Evolutionary conservation across 2,797 vertebrate genomes (phyloP).

Genomic region (Sorex maritimensis): DNA sequence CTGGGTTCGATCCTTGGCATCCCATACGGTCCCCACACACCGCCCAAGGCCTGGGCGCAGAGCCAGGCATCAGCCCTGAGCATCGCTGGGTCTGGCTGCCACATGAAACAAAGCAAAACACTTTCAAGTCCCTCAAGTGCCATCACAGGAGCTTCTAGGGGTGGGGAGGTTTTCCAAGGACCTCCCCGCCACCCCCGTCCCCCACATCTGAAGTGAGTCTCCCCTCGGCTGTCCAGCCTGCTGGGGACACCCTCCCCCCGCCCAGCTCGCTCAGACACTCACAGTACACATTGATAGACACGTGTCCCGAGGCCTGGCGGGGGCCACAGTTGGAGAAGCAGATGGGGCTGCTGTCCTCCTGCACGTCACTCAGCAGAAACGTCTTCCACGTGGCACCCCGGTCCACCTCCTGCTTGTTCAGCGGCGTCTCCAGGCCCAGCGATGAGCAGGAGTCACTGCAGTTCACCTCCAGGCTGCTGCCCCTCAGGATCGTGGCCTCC

Average conservation of each 20-base stretch:
- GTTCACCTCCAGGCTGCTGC: slow-evolving; percentile 53
- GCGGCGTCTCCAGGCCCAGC: slow-evolving; percentile 69
- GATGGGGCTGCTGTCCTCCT: fast-evolving
- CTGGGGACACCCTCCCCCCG: neutral
- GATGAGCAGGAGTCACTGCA: slow-evolving; percentile 33
- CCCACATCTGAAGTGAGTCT: neutral
- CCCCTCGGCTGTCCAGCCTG: neutral
- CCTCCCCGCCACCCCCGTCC: neutral
- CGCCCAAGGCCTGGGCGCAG: too few relatives aligned
- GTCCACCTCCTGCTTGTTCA: fast-evolving
- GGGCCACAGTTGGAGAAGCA: neutral
- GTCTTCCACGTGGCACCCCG: neutral
- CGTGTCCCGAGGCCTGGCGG: fast-evolving
- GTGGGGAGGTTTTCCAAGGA: neutral
- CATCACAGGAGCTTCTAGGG: too few relatives aligned
- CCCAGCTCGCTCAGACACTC: slow-evolving; percentile 44
- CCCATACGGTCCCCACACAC: too few relatives aligned
- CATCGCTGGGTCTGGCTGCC: too few relatives aligned
- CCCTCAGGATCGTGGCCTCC: slow-evolving; percentile 1
- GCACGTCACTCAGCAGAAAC: slow-evolving; percentile 53
- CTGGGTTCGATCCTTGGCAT: too few relatives aligned
- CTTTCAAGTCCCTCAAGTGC: too few relatives aligned
- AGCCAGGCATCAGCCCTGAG: too few relatives aligned
- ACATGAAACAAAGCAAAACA: too few relatives aligned
- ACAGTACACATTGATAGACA: slow-evolving; percentile 77